Evolutionary conservation across 2,797 vertebrate species (phyloP).

Genomic region (Argentina silus): DNA sequence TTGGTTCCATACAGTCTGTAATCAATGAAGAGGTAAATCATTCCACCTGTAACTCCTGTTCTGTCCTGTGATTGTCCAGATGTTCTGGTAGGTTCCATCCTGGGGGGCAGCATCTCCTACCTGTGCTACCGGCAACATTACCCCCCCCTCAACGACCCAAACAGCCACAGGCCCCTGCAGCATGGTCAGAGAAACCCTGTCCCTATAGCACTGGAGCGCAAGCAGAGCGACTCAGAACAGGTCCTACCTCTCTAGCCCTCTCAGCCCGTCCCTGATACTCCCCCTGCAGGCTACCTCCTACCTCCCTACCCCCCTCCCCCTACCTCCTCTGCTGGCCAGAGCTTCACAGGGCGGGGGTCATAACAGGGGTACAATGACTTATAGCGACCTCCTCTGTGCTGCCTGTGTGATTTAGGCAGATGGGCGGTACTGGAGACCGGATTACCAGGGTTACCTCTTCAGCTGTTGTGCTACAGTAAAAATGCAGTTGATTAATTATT

Average conservation of each 20-base stretch:
- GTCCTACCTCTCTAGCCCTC: slow-evolving; percentile 68
- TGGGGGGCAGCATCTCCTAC: slow-evolving; percentile 76
- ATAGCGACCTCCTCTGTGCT: too few species aligned
- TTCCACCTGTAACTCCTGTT: not conserved
- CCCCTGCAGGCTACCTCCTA: not conserved
- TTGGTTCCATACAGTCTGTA: not conserved
- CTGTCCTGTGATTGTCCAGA: slow-evolving; percentile 64
- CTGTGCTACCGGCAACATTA: slow-evolving; percentile 86
- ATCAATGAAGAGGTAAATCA: not conserved
- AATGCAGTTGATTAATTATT: too few species aligned
- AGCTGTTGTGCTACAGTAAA: too few species aligned
- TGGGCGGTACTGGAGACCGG: too few species aligned
- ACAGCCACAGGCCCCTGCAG: slow-evolving; percentile 77
- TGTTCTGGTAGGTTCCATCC: slow-evolving; percentile 78
- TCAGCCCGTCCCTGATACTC: not conserved
- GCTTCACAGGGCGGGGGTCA: too few species aligned
- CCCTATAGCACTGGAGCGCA: slow-evolving; percentile 44
- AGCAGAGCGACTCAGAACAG: slow-evolving; percentile 57
- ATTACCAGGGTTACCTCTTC: too few species aligned
- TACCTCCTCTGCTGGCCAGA: too few species aligned
- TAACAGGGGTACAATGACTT: too few species aligned
- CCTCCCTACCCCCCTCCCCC: not conserved
- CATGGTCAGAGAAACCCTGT: slow-evolving; percentile 31
- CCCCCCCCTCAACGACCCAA: slow-evolving; percentile 73
- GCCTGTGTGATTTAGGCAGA: too few species aligned